A percentile compares a stretch with the other conserved stretches of the same genome.
Evolutionary conservation across 1,140 invertebrate species (phyloP).

Genomic region (Metaphire vulgaris): DNA sequence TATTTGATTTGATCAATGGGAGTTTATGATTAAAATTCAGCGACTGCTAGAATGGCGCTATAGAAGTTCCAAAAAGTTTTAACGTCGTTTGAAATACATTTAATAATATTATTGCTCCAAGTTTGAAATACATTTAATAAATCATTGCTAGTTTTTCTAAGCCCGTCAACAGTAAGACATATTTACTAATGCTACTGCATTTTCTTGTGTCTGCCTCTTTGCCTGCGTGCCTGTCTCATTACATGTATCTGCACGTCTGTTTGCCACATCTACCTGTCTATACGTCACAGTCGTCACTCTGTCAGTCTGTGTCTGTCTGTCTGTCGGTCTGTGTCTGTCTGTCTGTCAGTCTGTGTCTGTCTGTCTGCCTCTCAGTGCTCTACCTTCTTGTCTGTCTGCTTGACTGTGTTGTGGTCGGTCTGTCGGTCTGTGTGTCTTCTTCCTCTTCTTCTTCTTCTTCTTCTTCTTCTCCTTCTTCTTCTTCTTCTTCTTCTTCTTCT

Average conservation of each 20-base stretch:
- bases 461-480: conserved; percentile 11
- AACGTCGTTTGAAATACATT: too few relatives aligned
- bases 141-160: too few relatives aligned
- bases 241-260: too few relatives aligned
- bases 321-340: conserved; percentile 19
- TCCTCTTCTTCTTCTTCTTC: conserved; percentile 9
- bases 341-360: conserved; percentile 17
- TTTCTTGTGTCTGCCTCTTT: conserved; percentile 18
- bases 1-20: too few relatives aligned
- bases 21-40: too few relatives aligned
- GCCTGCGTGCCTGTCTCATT: conserved; percentile 24
- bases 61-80: too few relatives aligned
- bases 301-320: conserved; percentile 15
- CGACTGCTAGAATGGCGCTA: too few relatives aligned
- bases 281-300: conserved; percentile 12
- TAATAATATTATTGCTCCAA: too few relatives aligned
- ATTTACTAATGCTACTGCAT: conserved; percentile 12
- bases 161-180: too few relatives aligned
- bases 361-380: conserved; percentile 14
- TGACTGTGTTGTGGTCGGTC: conserved; percentile 12
- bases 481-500: conserved; percentile 32
- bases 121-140: too few relatives aligned
- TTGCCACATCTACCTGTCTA: conserved; percentile 21
- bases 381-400: conserved; percentile 11
- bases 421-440: conserved; percentile 20